Percentiles rank a stretch among this genome's conserved stretches.
These are phyloP conservation scores for Drosophila bocki DNA, from an alignment of 1,140 invertebrate species.

Conservation along the genomic window DNA sequence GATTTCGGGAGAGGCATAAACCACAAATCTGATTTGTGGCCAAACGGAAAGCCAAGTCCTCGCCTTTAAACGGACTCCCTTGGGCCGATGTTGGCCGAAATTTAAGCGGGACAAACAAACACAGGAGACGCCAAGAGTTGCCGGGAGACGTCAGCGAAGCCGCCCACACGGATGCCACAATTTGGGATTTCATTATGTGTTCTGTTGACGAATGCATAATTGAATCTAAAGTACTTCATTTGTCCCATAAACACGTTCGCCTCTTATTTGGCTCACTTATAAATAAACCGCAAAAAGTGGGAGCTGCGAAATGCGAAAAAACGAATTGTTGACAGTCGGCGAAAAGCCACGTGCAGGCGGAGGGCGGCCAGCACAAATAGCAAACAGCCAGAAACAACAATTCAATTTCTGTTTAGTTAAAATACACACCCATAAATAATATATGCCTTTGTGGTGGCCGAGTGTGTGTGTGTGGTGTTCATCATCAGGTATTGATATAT, in stretches of 20 bases:
- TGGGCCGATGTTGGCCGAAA: slow-evolving; percentile 2
- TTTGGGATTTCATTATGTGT: slow-evolving; percentile 60
- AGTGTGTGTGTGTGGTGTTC: slow-evolving; percentile 2
- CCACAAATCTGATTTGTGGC: slow-evolving; percentile 63
- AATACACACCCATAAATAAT: slow-evolving; percentile 65
- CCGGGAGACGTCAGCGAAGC: slow-evolving; percentile 16
- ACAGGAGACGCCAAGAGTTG: slow-evolving; percentile 2
- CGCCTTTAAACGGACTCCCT: slow-evolving; percentile 20
- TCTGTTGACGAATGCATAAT: slow-evolving; percentile 71
- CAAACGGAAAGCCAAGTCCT: slow-evolving; percentile 4
- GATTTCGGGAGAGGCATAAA: slow-evolving; percentile 21
- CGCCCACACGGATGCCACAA: slow-evolving; percentile 22
- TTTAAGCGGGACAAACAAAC: slow-evolving; percentile 28
- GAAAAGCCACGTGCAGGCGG: slow-evolving; percentile 59
- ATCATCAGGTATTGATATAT: slow-evolving; percentile 43
- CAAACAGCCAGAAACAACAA: slow-evolving; percentile 70
- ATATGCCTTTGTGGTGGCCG: slow-evolving; percentile 17
- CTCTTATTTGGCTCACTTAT: slow-evolving; percentile 60
- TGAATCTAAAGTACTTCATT: slow-evolving; percentile 81
- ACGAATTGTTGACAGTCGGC: slow-evolving; percentile 42
- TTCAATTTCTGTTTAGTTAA: slow-evolving; percentile 75
- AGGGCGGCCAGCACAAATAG: slow-evolving; percentile 34
- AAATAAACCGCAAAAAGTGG: slow-evolving; percentile 57
- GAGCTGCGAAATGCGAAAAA: slow-evolving; percentile 32
- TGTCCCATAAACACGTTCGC: slow-evolving; percentile 74